Evolutionary conservation across 2,113 vertebrate species (phyloP).

Genomic region (Leucoraja erinaceus): DNA sequence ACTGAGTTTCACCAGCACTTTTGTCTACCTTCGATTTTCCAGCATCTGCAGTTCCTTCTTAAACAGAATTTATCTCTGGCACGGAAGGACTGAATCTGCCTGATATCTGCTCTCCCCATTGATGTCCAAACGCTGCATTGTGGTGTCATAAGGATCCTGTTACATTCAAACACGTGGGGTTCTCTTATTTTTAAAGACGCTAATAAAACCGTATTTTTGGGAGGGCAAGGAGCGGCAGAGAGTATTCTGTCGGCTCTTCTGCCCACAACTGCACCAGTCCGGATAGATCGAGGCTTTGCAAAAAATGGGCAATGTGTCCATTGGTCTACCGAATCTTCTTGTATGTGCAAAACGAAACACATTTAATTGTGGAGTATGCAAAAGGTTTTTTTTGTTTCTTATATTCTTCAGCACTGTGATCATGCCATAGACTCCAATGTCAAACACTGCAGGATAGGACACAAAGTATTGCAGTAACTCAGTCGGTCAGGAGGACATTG

Average conservation of each 20-base stretch:
- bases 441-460: background rate
- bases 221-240: background rate
- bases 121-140: background rate
- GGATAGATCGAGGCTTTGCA: background rate
- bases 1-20: too few relatives aligned
- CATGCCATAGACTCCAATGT: background rate
- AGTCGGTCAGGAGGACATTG: too few relatives aligned
- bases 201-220: background rate
- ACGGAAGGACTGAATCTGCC: background rate
- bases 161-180: background rate
- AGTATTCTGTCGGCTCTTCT: background rate
- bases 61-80: background rate
- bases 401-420: background rate
- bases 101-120: background rate
- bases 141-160: background rate
- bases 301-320: background rate
- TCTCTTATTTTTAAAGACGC: background rate
- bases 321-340: too few relatives aligned
- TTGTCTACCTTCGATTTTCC: too few relatives aligned
- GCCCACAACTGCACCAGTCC: background rate
- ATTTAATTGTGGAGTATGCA: too few relatives aligned
- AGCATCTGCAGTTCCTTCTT: too few relatives aligned
- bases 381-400: too few relatives aligned
- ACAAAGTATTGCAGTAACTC: too few relatives aligned
- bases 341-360: too few relatives aligned